Evolutionary conservation across 2,797 vertebrate species (phyloP).

Genomic region (Pseudochaenichthys georgianus): DNA sequence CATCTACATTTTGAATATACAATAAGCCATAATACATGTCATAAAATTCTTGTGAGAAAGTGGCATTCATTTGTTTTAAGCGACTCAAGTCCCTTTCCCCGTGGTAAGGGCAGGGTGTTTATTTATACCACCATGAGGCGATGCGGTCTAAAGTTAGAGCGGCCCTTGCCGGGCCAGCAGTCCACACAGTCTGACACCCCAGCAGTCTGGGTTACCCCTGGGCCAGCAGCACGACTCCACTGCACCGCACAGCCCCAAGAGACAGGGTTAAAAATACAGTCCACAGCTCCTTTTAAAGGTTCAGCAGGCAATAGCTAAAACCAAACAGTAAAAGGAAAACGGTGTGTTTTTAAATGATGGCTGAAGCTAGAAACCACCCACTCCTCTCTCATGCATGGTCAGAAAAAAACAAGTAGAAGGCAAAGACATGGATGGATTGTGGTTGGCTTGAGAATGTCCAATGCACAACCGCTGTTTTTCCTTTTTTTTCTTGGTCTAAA

Average conservation of each 20-base stretch:
- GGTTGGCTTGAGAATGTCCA: slow-evolving; percentile 54
- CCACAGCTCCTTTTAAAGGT: slow-evolving; percentile 81
- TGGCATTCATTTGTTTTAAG: slow-evolving; percentile 62
- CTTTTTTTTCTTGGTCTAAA: slow-evolving; percentile 33
- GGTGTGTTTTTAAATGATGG: slow-evolving; percentile 73
- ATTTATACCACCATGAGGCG: slow-evolving; percentile 80
- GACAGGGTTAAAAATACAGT: slow-evolving; percentile 84
- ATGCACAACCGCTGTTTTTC: slow-evolving; percentile 39
- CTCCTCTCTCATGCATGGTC: slow-evolving; percentile 85
- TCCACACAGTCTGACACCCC: slow-evolving; percentile 77
- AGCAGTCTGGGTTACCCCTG: slow-evolving; percentile 80
- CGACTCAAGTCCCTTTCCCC: slow-evolving; percentile 64
- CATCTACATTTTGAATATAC: neutral
- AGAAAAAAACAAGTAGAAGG: slow-evolving; percentile 45
- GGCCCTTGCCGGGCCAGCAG: slow-evolving; percentile 64
- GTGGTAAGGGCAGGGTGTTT: slow-evolving; percentile 61
- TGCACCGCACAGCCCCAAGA: slow-evolving; percentile 66
- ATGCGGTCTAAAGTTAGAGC: slow-evolving; percentile 80
- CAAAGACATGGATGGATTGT: slow-evolving; percentile 48
- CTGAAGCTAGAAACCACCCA: slow-evolving; percentile 77
- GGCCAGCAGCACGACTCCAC: slow-evolving; percentile 63
- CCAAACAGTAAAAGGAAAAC: slow-evolving; percentile 75
- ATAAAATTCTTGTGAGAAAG: slow-evolving; percentile 67
- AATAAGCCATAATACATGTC: neutral
- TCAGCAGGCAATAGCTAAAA: slow-evolving; percentile 69